Evolutionary conservation across 2,888 invertebrate species (phyloP), one percentile per base, ranked within the genome.

Genomic region (Perizoma affinitatum): DNA sequence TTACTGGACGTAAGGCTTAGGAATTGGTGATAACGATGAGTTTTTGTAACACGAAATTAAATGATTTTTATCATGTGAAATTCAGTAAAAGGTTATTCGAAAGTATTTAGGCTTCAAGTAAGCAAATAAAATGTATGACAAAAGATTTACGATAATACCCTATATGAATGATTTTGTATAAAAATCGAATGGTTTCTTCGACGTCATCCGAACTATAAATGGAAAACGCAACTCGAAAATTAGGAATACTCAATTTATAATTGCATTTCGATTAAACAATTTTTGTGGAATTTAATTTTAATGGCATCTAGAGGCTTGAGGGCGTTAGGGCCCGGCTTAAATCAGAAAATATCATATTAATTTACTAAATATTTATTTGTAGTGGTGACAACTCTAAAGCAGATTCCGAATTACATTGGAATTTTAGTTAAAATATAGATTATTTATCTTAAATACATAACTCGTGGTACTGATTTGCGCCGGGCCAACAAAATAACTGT

Each of bases 241-340:
- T 63, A 45, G 61, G 68, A 76, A 76, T 77, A 78, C 76, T 78
- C 75, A 74, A 60, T 56, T 68, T 42, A 65, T 50, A 54, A 42
- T 51, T 69, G 74, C 71, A 72, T 76, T 75, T 76, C 67, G 68
- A 67, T 55, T 42, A 60, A 58, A 65, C 62, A 65, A 67, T 51
- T 36, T 48, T 58, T 47, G 34, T 38, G 40, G 53, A 55, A 56
- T 54, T 61, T 58, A 60, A 55, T 44, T 55, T 56, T 58, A 57
- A 48, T 57, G 68, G 60, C 61, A 65, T 44, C 50, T 33, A 57
- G 71, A 69, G 69, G 69, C 69, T 71, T 65, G 38, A 54, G 65
- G 55, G 49, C 44, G 57, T 56, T 34, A 9, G 5, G 10, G 36
- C 46, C 22, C 43, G 54, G 50, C 42, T 53, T n/a, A 50, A 52